Conservation (phyloP, 2,797 vertebrate genomes). For the Crenuchus spilurus region DNA sequence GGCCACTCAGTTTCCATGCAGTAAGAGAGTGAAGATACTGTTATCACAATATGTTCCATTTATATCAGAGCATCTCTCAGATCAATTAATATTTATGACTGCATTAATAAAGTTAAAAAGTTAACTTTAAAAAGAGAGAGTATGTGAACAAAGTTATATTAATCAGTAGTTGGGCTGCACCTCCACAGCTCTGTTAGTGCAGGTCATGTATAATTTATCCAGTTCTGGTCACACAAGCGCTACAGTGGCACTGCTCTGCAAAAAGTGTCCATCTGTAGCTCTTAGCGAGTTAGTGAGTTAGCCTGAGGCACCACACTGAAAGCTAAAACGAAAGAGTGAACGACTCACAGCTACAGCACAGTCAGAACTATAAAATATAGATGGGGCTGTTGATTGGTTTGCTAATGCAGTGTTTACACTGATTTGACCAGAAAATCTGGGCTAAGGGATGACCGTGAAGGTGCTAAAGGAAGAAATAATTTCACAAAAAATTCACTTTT, state of each 20-base stretch:
- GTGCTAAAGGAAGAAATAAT: too few species aligned
- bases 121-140: background rate
- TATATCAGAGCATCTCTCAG: too few species aligned
- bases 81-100: too few species aligned
- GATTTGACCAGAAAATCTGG: background rate
- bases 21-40: too few species aligned
- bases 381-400: constrained; percentile 21
- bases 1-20: too few species aligned
- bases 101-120: too few species aligned
- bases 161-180: too few species aligned
- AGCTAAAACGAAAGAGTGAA: background rate
- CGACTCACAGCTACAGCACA: background rate
- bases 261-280: constrained; percentile 20
- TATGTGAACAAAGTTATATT: constrained; percentile 20
- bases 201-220: constrained; percentile 71
- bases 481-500: too few species aligned
- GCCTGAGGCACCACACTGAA: background rate
- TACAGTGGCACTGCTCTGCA: constrained; percentile 40
- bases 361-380: constrained; percentile 15
- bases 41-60: too few species aligned
- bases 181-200: too few species aligned
- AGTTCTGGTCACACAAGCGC: too few species aligned
- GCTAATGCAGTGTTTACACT: background rate
- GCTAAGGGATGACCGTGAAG: too few species aligned
- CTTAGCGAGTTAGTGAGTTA: constrained; percentile 1